A percentile compares a stretch with the other conserved stretches of the same genome.
These are phyloP conservation scores for Iphiclides podalirius DNA, from an alignment of 2,888 invertebrate genomes.

Conservation along the genomic window DNA sequence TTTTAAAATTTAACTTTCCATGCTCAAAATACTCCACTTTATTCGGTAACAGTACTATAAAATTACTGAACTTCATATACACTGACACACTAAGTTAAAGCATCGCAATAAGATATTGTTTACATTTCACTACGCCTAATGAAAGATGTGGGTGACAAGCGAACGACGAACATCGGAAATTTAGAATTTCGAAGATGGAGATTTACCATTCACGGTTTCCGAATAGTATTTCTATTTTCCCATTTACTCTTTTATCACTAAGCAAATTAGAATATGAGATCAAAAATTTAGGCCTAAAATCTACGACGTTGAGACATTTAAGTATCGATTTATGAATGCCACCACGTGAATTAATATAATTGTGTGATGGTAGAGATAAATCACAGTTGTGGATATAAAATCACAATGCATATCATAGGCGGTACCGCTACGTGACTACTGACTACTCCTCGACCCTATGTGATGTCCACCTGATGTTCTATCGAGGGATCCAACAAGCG, in stretches of 20 bases:
- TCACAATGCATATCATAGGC: constrained; percentile 74
- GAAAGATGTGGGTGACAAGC: constrained; percentile 64
- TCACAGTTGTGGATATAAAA: constrained; percentile 73
- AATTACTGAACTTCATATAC: constrained; percentile 70
- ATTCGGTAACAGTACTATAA: constrained; percentile 64
- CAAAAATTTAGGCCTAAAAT: constrained; percentile 79
- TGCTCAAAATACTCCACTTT: constrained; percentile 62
- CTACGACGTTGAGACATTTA: constrained; percentile 74
- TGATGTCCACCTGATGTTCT: constrained; percentile 45
- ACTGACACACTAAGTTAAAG: constrained; percentile 77
- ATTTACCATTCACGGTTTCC: constrained; percentile 69
- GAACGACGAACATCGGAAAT: constrained; percentile 64
- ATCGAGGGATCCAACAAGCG: constrained; percentile 41
- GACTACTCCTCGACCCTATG: constrained; percentile 46
- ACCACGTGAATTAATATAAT: constrained; percentile 63
- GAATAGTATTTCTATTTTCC: constrained; percentile 34
- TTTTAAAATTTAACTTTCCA: constrained; percentile 41
- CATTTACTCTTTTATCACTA: constrained; percentile 57
- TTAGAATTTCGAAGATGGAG: constrained; percentile 72
- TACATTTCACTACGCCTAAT: constrained; percentile 71
- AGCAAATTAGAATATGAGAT: constrained; percentile 81
- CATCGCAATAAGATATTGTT: constrained; percentile 79
- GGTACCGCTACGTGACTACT: constrained; percentile 70
- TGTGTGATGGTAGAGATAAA: constrained; percentile 73
- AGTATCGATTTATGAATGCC: constrained; percentile 74